Conservation (phyloP, 2,888 invertebrate species). For the Microctonus brassicae region DNA sequence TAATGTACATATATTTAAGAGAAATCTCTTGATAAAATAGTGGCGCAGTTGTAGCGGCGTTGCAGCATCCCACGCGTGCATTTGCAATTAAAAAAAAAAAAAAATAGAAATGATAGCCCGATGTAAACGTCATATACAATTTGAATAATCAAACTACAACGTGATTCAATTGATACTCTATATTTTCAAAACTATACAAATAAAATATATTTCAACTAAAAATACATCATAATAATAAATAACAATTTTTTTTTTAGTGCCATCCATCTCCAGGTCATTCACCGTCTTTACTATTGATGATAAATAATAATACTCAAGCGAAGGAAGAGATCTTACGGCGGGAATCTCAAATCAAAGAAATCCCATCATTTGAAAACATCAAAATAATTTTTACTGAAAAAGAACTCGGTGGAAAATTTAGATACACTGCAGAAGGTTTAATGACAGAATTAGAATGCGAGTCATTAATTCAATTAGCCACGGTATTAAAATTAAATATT, state of each 20-base stretch:
- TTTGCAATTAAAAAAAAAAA: conserved; percentile 22
- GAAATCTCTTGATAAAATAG: neutral
- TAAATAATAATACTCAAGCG: conserved; percentile 19
- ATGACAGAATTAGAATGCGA: conserved; percentile 65
- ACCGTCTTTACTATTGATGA: conserved; percentile 20
- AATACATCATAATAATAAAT: neutral
- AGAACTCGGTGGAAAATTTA: conserved; percentile 65
- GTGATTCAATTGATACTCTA: conserved; percentile 26
- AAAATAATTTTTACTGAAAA: conserved; percentile 49
- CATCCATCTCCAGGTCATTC: conserved; percentile 44
- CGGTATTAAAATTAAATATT: conserved; percentile 47
- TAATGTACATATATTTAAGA: neutral
- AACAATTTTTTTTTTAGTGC: conserved; percentile 33
- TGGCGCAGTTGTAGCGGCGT: conserved; percentile 23
- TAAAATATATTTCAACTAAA: neutral
- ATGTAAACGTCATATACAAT: conserved; percentile 17
- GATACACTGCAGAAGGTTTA: conserved; percentile 69
- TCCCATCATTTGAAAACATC: conserved; percentile 28
- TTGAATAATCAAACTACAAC: conserved; percentile 21
- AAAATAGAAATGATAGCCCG: neutral
- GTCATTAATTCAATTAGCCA: conserved; percentile 63
- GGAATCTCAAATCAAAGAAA: conserved; percentile 29
- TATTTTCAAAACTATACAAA: neutral
- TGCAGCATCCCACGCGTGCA: neutral
- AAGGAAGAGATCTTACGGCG: conserved; percentile 9